Conservation (phyloP, 2,113 vertebrate species). For the Crotalus helleri region DNA sequence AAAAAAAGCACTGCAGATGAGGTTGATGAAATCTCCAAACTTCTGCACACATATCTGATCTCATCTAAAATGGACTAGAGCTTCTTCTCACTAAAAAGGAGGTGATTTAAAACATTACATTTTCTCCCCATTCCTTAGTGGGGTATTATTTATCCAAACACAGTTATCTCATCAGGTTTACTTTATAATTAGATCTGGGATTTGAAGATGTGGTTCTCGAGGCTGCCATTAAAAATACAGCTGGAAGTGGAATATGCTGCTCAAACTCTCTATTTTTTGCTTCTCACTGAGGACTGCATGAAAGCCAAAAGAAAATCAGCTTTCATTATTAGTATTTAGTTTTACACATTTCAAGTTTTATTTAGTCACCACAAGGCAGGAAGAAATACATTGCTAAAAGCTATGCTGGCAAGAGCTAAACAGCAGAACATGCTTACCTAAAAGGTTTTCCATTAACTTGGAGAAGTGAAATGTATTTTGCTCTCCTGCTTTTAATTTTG, state of each 20-base stretch:
- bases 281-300: not conserved
- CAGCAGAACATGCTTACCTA: not conserved
- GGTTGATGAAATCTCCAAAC: not conserved
- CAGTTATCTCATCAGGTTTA: not conserved
- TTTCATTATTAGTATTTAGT: not conserved
- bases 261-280: not conserved
- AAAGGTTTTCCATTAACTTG: not conserved
- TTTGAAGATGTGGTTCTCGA: not conserved
- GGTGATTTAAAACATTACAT: not conserved
- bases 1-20: not conserved
- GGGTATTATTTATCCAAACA: not conserved
- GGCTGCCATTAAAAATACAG: not conserved
- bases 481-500: not conserved
- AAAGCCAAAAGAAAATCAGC: not conserved
- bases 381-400: not conserved
- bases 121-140: not conserved
- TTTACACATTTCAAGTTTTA: not conserved
- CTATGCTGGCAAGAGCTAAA: not conserved
- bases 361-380: not conserved
- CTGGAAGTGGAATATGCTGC: no score
- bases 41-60: not conserved
- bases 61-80: not conserved
- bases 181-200: not conserved
- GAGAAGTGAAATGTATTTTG: not conserved
- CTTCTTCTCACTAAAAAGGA: not conserved